A percentile compares a stretch with the other conserved stretches of the same genome.
Evolutionary conservation across 2,888 invertebrate genomes (phyloP).

Genomic region (Leptogaster cylindrica): DNA sequence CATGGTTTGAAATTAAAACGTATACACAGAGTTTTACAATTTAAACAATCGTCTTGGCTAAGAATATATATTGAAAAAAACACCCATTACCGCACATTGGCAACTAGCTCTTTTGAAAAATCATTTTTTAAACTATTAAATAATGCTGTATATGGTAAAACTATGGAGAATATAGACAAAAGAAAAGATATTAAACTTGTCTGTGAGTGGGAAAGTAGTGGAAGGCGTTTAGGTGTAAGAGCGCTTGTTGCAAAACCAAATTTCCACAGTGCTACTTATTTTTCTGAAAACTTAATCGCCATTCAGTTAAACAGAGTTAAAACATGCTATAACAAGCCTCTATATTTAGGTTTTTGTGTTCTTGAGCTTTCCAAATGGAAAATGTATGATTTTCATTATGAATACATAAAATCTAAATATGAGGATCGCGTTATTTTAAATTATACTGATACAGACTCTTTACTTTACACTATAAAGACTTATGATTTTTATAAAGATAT

Average conservation of each 20-base stretch:
- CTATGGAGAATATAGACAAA: slow-evolving; percentile 49
- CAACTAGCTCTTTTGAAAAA: neutral
- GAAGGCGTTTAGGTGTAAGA: slow-evolving; percentile 45
- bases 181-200: slow-evolving; percentile 47
- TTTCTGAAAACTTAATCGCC: slow-evolving; percentile 20
- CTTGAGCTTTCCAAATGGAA: slow-evolving; percentile 45
- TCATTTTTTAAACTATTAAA: slow-evolving; percentile 16
- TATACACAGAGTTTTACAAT: slow-evolving; percentile 52
- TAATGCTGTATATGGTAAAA: slow-evolving; percentile 42
- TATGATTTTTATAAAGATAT: slow-evolving; percentile 46
- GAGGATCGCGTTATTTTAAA: slow-evolving; percentile 1
- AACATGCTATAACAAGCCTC: slow-evolving; percentile 43
- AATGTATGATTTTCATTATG: slow-evolving; percentile 47
- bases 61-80: slow-evolving; percentile 6
- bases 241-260: slow-evolving; percentile 41
- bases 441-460: slow-evolving; percentile 41
- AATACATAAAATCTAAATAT: slow-evolving; percentile 42
- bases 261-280: slow-evolving; percentile 39
- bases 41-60: slow-evolving; percentile 49
- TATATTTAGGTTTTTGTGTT: slow-evolving; percentile 41
- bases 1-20: slow-evolving; percentile 52
- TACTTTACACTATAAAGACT: slow-evolving; percentile 42
- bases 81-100: neutral
- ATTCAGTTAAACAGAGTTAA: slow-evolving; percentile 37
- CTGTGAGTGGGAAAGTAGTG: slow-evolving; percentile 41